Base-by-base conservation (phyloP, 2,888 invertebrate genomes). In the Strigamia maritima region DNA sequence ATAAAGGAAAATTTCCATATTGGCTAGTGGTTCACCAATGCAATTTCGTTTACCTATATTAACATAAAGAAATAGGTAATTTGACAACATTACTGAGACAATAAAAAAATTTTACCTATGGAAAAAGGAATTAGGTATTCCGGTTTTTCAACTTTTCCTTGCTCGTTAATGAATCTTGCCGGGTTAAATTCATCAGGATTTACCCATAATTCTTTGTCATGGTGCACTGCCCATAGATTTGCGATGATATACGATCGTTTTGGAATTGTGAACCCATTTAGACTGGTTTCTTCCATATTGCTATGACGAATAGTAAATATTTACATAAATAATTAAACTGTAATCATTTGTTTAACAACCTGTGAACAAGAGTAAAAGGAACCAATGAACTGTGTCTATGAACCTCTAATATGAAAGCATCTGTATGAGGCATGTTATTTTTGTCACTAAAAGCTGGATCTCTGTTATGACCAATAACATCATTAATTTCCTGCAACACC, bases 121-220 rank as follows among this genome's bases (percentile, higher is more conserved):
- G 76, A 76, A 60, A 79, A 79, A 14, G 79, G 79, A 54, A 79
- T 44, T 4, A 79, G 24, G 12, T 79, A 19, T 54, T 79, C 77
- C 0, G 60, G 16, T 4, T 79, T 49, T 38, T 79, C 35, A 16
- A 79, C 77, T 54, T 79, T 1, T 49, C 79, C 79, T 19, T 78
- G 22, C 0, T 24, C 19, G 8, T 77, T 79, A 22, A 79, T 19
- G 26, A 79, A 79, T 35, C 77, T 54, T 12, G 79, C 79, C 4
- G 79, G 79, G 24, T 79, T 28, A 49, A 79, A 79, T 0, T 38
- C 38, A 22, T 60, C 75, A 0, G 79, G 78, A 12, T 28, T 40
- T n/a, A 10, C 60, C 79, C 79, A 79, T 19, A 22, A 19, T 31
- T 35, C 31, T n/a, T 75, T 49, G 38, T 79, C 79, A 24, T 60